Percentiles rank a stretch among this genome's conserved stretches.
phyloP scores from a whole-genome alignment of 23 tunicate species.

The Phallusia fumigata region DNA sequence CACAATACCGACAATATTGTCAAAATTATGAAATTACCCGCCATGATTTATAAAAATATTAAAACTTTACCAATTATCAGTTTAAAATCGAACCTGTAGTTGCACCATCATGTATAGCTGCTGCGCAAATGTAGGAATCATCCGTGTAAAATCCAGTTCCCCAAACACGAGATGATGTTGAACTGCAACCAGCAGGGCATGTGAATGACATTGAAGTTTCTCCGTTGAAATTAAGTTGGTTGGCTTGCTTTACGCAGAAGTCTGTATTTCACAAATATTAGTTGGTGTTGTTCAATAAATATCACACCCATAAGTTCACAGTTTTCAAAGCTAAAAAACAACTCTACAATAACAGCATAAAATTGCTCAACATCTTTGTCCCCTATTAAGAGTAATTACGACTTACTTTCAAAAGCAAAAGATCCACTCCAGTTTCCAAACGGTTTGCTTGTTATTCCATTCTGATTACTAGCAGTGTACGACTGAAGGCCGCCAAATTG shows the following conservation, averaged over 20 bases:
- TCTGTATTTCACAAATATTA: neutral
- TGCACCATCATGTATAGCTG: slow-evolving; percentile 2
- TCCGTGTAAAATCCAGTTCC: slow-evolving; percentile 7
- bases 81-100: neutral
- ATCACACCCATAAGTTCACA: too few species aligned
- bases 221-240: neutral
- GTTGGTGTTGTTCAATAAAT: too few species aligned
- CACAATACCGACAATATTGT: neutral
- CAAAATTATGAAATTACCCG: neutral
- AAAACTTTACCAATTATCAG: neutral
- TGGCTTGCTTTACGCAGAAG: neutral
- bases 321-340: too few species aligned
- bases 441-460: neutral
- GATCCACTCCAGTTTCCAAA: slow-evolving; percentile 1
- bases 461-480: neutral
- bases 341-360: too few species aligned
- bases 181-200: neutral
- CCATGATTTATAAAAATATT: too few species aligned
- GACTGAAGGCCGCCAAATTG: neutral
- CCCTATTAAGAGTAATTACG: too few species aligned
- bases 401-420: neutral
- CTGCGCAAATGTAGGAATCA: neutral
- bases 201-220: neutral
- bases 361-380: too few species aligned
- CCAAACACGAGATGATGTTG: neutral